Percentiles rank a stretch among this genome's conserved stretches.
phyloP scores from a whole-genome alignment of 2,888 invertebrate genomes.

The Lacanobia wlatinum region DNA sequence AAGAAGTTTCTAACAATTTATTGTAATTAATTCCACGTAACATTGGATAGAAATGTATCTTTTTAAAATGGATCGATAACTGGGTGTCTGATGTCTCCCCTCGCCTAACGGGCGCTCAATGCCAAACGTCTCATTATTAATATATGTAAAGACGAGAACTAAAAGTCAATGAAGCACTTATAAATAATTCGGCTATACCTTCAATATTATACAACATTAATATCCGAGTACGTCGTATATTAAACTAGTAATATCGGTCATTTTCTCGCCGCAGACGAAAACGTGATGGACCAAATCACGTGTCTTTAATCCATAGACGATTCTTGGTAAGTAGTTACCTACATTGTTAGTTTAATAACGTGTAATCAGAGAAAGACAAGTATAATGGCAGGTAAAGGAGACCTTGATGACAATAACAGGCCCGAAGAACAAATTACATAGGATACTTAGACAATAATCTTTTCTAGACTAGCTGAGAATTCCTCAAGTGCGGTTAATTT shows the following conservation, averaged over 20 bases:
- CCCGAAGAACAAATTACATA: constrained; percentile 8
- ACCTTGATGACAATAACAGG: constrained; percentile 32
- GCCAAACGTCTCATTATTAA: constrained; percentile 16
- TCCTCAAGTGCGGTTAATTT: neutral
- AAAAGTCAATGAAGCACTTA: constrained; percentile 5
- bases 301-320: constrained; percentile 9
- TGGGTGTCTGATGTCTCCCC: neutral
- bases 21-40: constrained; percentile 17
- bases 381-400: constrained; percentile 9
- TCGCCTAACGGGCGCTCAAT: constrained; percentile 14
- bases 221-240: neutral
- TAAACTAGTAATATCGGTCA: constrained; percentile 1
- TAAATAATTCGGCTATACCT: constrained; percentile 2
- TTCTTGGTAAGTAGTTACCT: constrained; percentile 13
- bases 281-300: constrained; percentile 35
- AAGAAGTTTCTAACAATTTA: neutral
- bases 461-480: neutral
- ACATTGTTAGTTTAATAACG: neutral
- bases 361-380: constrained; percentile 29
- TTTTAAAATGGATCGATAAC: constrained; percentile 25
- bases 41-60: constrained; percentile 8
- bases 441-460: neutral
- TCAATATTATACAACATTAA: neutral
- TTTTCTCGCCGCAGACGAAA: neutral
- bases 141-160: constrained; percentile 3